Conservation (phyloP, 2,113 vertebrate species). For the Chaetops frenatus region DNA sequence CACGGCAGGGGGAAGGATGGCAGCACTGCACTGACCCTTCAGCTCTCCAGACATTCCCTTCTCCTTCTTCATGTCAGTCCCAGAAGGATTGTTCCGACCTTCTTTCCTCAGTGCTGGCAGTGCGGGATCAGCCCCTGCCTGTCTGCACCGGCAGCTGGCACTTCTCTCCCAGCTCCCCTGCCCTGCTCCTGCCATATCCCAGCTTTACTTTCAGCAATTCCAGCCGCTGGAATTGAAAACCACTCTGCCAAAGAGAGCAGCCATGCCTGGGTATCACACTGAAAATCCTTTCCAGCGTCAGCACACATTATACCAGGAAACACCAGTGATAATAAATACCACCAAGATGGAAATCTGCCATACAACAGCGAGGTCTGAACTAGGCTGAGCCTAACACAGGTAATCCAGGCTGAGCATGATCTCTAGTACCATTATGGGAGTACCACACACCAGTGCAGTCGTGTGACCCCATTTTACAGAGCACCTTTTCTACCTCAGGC, state of each 20-base stretch:
- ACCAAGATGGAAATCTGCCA: neutral
- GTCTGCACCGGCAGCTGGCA: neutral
- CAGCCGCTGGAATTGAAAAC: neutral
- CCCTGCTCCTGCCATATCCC: neutral
- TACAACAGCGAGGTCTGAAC: neutral
- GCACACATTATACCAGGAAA: neutral
- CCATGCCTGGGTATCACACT: neutral
- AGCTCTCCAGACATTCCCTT: neutral
- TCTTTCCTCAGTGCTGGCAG: neutral
- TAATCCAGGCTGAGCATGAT: neutral
- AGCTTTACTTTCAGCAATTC: neutral
- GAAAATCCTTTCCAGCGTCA: neutral
- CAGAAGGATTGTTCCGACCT: neutral
- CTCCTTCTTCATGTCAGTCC: neutral
- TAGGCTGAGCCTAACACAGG: neutral
- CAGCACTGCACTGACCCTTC: neutral
- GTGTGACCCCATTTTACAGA: accelerated
- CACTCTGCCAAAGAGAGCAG: neutral
- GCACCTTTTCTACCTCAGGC: neutral
- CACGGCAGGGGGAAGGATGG: neutral
- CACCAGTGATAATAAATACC: neutral
- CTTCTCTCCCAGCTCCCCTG: neutral
- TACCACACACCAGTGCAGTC: neutral
- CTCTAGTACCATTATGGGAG: accelerated
- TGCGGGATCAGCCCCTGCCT: neutral